Evolutionary conservation across 2,113 vertebrate species (phyloP), one percentile per base, ranked within the genome.

Genomic region (Rattus rattus): DNA sequence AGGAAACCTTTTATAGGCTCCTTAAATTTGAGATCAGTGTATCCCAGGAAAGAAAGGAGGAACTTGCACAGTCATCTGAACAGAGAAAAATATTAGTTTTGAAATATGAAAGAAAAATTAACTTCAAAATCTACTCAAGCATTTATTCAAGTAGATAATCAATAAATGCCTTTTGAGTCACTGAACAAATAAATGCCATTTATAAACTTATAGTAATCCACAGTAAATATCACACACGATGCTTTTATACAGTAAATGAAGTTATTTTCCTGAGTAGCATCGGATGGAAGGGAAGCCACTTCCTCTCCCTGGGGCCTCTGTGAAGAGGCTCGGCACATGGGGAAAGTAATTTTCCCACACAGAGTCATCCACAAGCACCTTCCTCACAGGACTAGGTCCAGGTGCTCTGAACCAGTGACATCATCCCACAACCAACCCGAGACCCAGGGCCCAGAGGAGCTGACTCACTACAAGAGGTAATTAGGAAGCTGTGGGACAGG

Each of bases 391-490:
- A 10, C 67, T 39, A 10, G 26, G 49, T 30, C 30, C 8, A 2
- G 9, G 1, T 43, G 16, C 36, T 8, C 22, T 59, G 36, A 96
- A 19, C 28, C 24, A 54, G 54, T 96, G 28, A 72, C 49, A 17
- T 88, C 39, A 28, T 47, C 65, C 39, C 47, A 69, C 59, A 59
- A 1, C 56, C 28, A 28, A 8, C 14, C 47, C 83, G 75, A 75
- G 36, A 47, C 88, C 47, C 54, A 49, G 80, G 36, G 91, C 39
- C 8, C 67, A 72, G 93, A 85, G 94, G 91, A 96, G 26, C 75
- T 63, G 28, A 77, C 75, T 98, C 85, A 39, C 85, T 52, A 70
- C 47, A 89, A 90, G 67, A 95, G 79, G 76, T 97, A 96, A 98
- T 79, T 96, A 95, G 91, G 69, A 77, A 98, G 65, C 94, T 49